Conservation (phyloP, 2,888 invertebrate species). For the Neoscelio sp. region DNA sequence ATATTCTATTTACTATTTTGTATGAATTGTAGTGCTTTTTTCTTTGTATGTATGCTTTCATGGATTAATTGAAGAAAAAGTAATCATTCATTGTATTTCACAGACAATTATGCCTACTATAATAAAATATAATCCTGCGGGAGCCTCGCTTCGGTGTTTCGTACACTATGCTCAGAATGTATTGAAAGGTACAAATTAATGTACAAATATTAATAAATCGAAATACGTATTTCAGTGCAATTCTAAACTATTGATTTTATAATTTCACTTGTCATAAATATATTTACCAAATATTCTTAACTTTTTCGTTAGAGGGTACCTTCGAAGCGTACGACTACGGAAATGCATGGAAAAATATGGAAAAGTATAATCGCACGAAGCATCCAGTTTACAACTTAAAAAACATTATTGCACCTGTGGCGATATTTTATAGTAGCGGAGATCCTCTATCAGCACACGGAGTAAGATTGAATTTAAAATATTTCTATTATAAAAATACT, state of each 20-base stretch:
- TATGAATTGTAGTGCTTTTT: too few relatives aligned
- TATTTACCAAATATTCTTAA: too few relatives aligned
- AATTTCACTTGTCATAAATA: too few relatives aligned
- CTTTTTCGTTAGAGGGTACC: too few relatives aligned
- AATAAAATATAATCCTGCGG: slow-evolving; percentile 65
- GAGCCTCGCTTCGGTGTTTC: slow-evolving; percentile 54
- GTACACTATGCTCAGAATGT: slow-evolving; percentile 66
- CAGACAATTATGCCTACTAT: slow-evolving; percentile 47
- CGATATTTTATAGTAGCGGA: slow-evolving; percentile 71
- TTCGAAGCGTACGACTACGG: slow-evolving; percentile 71
- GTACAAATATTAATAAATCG: too few relatives aligned
- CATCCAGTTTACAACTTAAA: slow-evolving; percentile 70
- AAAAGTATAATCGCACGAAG: slow-evolving; percentile 57
- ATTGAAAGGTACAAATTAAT: slow-evolving; percentile 44
- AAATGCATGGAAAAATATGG: slow-evolving; percentile 57
- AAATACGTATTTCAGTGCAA: too few relatives aligned
- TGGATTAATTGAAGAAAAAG: background rate
- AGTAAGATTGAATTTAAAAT: too few relatives aligned
- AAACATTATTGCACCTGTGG: slow-evolving; percentile 70
- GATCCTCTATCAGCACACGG: slow-evolving; percentile 64
- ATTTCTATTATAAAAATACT: too few relatives aligned
- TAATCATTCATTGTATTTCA: slow-evolving; percentile 11
- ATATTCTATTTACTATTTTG: too few relatives aligned
- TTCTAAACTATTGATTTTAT: too few relatives aligned
- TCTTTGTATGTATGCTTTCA: background rate